A percentile compares a stretch with the other conserved stretches of the same genome.
These are phyloP conservation scores for Tinamus guttatus DNA, from an alignment of 2,113 vertebrate genomes.

Conservation along the genomic window DNA sequence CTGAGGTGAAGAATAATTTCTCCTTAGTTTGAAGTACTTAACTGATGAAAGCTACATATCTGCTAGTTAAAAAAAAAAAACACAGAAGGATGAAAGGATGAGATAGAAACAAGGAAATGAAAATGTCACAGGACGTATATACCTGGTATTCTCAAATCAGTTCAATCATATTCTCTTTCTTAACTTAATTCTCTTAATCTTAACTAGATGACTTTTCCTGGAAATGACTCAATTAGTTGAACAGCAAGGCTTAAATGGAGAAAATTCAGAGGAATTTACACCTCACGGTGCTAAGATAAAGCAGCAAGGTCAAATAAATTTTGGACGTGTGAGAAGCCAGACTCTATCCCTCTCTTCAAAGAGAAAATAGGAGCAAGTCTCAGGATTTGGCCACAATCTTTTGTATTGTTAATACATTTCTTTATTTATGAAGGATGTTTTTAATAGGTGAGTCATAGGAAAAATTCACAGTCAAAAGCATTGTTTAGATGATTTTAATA, in stretches of 20 bases:
- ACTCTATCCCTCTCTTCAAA: not conserved
- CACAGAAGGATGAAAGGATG: fast-evolving
- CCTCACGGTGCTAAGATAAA: not conserved
- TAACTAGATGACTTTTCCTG: not conserved
- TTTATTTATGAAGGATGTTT: not conserved
- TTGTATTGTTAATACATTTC: not conserved
- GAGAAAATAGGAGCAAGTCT: not conserved
- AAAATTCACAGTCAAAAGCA: not conserved
- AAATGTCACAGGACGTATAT: not conserved
- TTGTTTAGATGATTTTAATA: not conserved
- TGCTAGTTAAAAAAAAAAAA: not conserved
- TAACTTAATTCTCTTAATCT: not conserved
- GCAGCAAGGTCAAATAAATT: not conserved
- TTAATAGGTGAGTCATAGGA: not conserved
- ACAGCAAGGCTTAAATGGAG: not conserved
- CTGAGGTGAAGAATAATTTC: not conserved
- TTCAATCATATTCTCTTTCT: not conserved
- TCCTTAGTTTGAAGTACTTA: not conserved
- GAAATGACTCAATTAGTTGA: not conserved
- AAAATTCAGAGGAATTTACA: not conserved
- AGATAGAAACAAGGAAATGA: not conserved
- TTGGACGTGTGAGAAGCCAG: fast-evolving
- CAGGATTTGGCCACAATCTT: not conserved
- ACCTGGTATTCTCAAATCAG: not conserved
- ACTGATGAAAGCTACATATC: not conserved